These are phyloP conservation scores for Drosophila affinis DNA, from an alignment of 2,888 invertebrate genomes.

Conservation along the genomic window DNA sequence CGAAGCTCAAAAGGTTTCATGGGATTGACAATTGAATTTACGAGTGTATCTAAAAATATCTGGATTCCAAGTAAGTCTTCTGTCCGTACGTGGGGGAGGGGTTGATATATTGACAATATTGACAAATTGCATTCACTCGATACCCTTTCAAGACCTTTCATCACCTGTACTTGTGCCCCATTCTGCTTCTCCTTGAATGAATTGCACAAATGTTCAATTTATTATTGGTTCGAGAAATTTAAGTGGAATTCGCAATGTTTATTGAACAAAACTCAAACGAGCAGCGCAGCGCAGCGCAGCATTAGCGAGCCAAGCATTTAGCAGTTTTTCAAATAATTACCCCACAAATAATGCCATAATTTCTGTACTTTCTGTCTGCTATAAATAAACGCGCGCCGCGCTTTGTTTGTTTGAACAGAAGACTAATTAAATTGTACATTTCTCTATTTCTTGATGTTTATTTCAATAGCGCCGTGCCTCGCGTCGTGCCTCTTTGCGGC, in stretches of 20 bases:
- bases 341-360: slow-evolving; percentile 35
- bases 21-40: too few relatives aligned
- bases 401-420: slow-evolving; percentile 12
- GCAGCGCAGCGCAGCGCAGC: slow-evolving; percentile 12
- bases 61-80: too few relatives aligned
- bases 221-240: not conserved
- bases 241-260: slow-evolving; percentile 20
- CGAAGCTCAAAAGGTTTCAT: too few relatives aligned
- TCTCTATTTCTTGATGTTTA: slow-evolving; percentile 15
- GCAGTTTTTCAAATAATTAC: slow-evolving; percentile 39
- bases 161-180: too few relatives aligned
- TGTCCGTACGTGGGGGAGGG: too few relatives aligned
- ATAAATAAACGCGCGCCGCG: slow-evolving; percentile 23
- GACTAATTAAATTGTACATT: slow-evolving; percentile 21
- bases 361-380: slow-evolving; percentile 22
- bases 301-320: not conserved
- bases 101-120: too few relatives aligned
- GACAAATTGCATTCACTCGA: too few relatives aligned
- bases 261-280: slow-evolving; percentile 35
- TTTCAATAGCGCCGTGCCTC: slow-evolving; percentile 82
- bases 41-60: too few relatives aligned
- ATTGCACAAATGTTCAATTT: too few relatives aligned
- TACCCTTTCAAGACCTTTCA: too few relatives aligned
- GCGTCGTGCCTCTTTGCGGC: slow-evolving; percentile 86
- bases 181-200: too few relatives aligned